Evolutionary conservation across 1,140 invertebrate genomes (phyloP).

Genomic region (Bombyx mori): ASM3026992v2 NC_085128.1:13333501-13334000

Average conservation of each 20-base stretch:
- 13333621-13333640: conserved; percentile 24
- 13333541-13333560: conserved; percentile 62
- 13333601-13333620: conserved; percentile 11
- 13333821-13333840: conserved; percentile 14
- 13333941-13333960: conserved; percentile 68
- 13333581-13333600: background rate
- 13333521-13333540: conserved; percentile 73
- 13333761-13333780: conserved; percentile 18
- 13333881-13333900: conserved; percentile 68
- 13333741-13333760: conserved; percentile 69
- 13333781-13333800: conserved; percentile 7
- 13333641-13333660: conserved; percentile 72
- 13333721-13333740: conserved; percentile 83
- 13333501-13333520: conserved; percentile 80
- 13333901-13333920: conserved; percentile 66
- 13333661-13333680: conserved; percentile 70
- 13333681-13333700: conserved; percentile 65
- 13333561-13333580: background rate
- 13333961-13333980: conserved; percentile 16
- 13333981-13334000: conserved; percentile 8
- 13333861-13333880: conserved; percentile 68
- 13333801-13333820: too few relatives aligned
- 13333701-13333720: conserved; percentile 80
- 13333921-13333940: conserved; percentile 64
- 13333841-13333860: conserved; percentile 42